phyloP scores from a whole-genome alignment of 1,140 invertebrate species.

The Heliconius melpomene region DNA sequence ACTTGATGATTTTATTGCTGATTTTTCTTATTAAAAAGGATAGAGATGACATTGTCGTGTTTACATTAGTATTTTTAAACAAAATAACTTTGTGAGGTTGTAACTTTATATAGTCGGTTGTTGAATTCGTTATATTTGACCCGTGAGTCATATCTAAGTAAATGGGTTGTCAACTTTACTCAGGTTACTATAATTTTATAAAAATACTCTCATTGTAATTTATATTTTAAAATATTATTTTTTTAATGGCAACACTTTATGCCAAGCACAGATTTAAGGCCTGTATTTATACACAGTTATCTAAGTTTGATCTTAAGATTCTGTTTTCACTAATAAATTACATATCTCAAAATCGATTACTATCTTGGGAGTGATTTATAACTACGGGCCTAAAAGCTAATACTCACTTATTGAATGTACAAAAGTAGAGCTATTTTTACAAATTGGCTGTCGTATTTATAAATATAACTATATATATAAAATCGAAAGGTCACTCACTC shows the following conservation, averaged over 20 bases:
- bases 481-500: too few species aligned
- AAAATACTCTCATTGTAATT: constrained; percentile 1
- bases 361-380: too few species aligned
- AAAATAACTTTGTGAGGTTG: constrained; percentile 13
- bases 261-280: background rate
- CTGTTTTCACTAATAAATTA: too few species aligned
- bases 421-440: constrained; percentile 25
- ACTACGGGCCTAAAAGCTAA: too few species aligned
- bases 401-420: constrained; percentile 23
- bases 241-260: background rate
- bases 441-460: constrained; percentile 37
- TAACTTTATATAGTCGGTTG: constrained; percentile 1
- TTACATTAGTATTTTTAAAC: background rate
- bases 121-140: constrained; percentile 5
- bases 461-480: too few species aligned
- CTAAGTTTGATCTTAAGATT: too few species aligned
- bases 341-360: too few species aligned
- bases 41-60: too few species aligned
- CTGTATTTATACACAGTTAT: too few species aligned
- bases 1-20: too few species aligned
- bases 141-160: constrained; percentile 3
- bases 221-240: background rate
- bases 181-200: background rate
- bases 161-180: background rate
- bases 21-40: too few species aligned